phyloP scores from a whole-genome alignment of 2,888 invertebrate genomes.

The Cephus pygmeus region DNA sequence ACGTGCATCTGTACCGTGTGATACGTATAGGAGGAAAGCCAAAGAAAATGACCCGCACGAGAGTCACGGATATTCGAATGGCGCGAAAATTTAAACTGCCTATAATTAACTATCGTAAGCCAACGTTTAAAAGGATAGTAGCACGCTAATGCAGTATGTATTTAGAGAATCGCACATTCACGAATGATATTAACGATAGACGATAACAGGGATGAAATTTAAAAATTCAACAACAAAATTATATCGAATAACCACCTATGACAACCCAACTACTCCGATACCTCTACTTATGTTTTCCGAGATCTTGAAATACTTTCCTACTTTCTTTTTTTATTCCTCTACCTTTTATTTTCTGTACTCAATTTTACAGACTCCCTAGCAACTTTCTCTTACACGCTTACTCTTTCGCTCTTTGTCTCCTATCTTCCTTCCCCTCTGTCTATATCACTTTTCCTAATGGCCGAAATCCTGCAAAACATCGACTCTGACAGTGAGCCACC shows the following conservation, averaged over 20 bases:
- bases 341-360: background rate
- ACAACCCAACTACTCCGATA: background rate
- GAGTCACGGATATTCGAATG: background rate
- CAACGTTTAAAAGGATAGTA: background rate
- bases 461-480: background rate
- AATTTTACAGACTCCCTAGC: background rate
- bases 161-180: background rate
- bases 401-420: conserved; percentile 13
- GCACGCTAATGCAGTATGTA: background rate
- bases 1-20: background rate
- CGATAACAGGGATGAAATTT: background rate
- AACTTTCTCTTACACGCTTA: conserved; percentile 5
- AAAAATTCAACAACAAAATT: background rate
- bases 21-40: background rate
- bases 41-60: background rate
- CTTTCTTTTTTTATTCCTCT: background rate
- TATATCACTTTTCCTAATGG: background rate
- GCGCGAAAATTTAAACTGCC: background rate
- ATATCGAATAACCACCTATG: background rate
- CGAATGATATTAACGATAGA: background rate
- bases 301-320: background rate
- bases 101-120: background rate
- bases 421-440: background rate
- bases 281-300: background rate
- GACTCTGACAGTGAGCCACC: conserved; percentile 9